phyloP scores from a whole-genome alignment of 2,797 vertebrate species.

The Lithobates sylvaticus region DNA sequence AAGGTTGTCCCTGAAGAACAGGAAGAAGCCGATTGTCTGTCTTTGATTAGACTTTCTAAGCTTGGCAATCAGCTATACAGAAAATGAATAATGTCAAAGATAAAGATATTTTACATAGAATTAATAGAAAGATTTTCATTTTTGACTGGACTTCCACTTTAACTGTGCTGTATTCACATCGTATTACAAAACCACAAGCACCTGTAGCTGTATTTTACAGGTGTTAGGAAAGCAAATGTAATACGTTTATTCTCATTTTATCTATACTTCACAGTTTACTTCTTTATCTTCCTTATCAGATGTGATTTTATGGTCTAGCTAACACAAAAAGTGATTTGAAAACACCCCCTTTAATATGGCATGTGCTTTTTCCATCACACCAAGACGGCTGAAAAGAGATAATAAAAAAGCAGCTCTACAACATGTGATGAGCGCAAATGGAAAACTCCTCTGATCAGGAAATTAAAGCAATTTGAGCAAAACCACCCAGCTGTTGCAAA shows the following conservation, averaged over 20 bases:
- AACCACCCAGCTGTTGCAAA: constrained; percentile 64
- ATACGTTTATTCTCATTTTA: background rate
- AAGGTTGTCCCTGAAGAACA: no score
- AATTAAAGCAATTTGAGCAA: constrained; percentile 64
- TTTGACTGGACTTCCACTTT: no score
- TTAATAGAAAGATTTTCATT: no score
- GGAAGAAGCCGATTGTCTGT: no score
- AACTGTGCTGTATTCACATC: background rate
- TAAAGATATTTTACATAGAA: no score
- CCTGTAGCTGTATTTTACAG: background rate
- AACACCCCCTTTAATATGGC: constrained; percentile 1
- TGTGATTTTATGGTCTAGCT: constrained; percentile 8
- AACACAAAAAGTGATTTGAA: background rate
- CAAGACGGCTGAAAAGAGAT: constrained; percentile 29
- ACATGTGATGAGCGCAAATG: constrained; percentile 48
- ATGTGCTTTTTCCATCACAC: constrained; percentile 17
- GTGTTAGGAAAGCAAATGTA: background rate
- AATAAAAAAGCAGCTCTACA: constrained; percentile 39
- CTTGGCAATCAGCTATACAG: no score
- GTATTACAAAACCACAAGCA: background rate
- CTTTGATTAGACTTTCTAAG: no score
- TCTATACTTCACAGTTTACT: background rate
- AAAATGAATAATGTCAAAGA: no score
- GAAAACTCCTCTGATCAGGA: constrained; percentile 55
- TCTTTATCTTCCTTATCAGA: background rate